Evolutionary conservation across 2,113 vertebrate genomes (phyloP), one percentile per base, ranked within the genome.

Genomic region (Isichthys henryi): DNA sequence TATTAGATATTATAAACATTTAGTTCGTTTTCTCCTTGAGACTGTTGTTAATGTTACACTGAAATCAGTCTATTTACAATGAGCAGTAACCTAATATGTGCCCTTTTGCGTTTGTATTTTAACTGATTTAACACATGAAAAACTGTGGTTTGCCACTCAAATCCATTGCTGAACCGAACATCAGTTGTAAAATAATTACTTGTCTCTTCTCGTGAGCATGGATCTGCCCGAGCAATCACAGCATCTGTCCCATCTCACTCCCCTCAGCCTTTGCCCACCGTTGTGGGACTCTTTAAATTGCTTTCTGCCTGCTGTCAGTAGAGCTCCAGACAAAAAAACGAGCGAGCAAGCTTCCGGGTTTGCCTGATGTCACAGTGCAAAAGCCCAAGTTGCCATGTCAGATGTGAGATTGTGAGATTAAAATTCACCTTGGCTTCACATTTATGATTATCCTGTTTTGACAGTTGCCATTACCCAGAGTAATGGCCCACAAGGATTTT

Each of bases 251-350:
- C 48, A 9, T 50, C 39, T 17, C 17, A 46, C 74, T 56, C 70
- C 39, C 39, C 88, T 82, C 88, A 45, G 66, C 88, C 88, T 49
- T 19, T 31, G 88, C 21, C 50, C 74, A 23, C 74, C 10, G 35
- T 15, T 82, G 88, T 45, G 88, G 77, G 88, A 84, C 88, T 56
- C 88, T 89, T 83, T 89, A 89, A 89, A 89, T 89, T 89, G 74
- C 77, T 74, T 89, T 58, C 50, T 15, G 88, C 50, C 50, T 21
- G 77, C 74, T 89, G 50, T n/a, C 45, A 13, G 27, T n/a, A 21
- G 3, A 35, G 48, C 48, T 82, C 88, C 19, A 88, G 31, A 53
- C 49, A n/a, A 7, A n/a, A 7, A 50, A 88, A 70, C 3, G 3
- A 70, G 62, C 31, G 10, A 5, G 3, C 45, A 13, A 19, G n/a